A percentile compares a stretch with the other conserved stretches of the same genome.
Evolutionary conservation across 2,113 vertebrate species (phyloP).

Genomic region (Leiothrix lutea): DNA sequence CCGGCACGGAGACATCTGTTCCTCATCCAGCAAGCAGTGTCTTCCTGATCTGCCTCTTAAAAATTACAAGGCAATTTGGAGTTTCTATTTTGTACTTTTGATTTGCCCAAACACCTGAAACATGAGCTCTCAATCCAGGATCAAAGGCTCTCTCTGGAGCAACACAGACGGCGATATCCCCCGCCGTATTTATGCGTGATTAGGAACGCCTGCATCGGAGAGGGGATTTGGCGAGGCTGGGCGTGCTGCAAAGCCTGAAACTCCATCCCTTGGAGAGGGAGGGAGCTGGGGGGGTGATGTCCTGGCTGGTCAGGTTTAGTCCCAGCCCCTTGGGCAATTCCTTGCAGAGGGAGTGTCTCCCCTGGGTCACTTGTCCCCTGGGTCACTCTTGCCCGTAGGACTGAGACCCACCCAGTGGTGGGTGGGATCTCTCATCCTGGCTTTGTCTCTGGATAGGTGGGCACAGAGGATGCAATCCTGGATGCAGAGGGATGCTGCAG

Average conservation of each 20-base stretch:
- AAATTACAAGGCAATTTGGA: constrained; percentile 72
- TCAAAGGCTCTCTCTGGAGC: constrained; percentile 48
- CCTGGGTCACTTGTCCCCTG: neutral
- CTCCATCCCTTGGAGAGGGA: neutral
- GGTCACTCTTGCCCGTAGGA: neutral
- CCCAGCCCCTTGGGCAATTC: rapidly evolving
- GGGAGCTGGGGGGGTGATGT: neutral
- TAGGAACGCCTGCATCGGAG: constrained; percentile 39
- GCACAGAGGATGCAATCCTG: neutral
- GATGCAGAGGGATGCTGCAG: neutral
- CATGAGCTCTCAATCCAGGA: constrained; percentile 63
- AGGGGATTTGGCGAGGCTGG: constrained; percentile 9
- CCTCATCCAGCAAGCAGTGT: constrained; percentile 57
- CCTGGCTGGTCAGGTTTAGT: neutral
- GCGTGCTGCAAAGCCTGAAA: neutral
- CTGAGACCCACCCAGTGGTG: neutral
- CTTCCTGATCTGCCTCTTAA: constrained; percentile 74
- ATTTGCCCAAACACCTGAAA: constrained; percentile 73
- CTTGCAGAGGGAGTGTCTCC: neutral
- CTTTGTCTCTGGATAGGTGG: neutral
- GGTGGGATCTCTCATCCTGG: neutral
- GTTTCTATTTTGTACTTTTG: constrained; percentile 68
- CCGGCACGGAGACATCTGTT: constrained; percentile 62
- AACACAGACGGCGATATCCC: constrained; percentile 50
- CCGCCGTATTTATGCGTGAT: constrained; percentile 13